Evolutionary conservation across 2,113 vertebrate genomes (phyloP).

Genomic region (Calonectris borealis): DNA sequence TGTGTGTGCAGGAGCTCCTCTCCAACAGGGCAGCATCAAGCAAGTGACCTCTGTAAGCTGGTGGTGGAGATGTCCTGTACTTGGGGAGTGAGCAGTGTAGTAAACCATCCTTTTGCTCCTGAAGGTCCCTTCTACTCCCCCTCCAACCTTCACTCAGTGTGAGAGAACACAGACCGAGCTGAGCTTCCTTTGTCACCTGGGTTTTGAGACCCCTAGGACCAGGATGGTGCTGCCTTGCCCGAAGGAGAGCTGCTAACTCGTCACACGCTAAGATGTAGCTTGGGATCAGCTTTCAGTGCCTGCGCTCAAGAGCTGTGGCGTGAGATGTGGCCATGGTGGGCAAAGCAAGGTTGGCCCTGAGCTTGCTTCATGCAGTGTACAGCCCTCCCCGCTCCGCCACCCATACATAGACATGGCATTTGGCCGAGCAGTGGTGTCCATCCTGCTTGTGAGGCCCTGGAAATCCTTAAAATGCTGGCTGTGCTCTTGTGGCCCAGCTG

Average conservation of each 20-base stretch:
- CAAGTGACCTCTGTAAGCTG: neutral
- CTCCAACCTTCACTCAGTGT: neutral
- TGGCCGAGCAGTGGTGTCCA: neutral
- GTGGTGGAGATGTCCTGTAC: neutral
- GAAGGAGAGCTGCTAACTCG: neutral
- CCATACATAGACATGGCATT: accelerated
- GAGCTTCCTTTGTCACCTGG: neutral
- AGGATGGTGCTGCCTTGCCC: neutral
- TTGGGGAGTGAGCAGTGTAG: neutral
- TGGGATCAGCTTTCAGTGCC: neutral
- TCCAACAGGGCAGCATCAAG: neutral
- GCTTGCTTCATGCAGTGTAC: accelerated
- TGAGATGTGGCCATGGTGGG: neutral
- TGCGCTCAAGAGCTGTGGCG: neutral
- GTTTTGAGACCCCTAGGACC: neutral
- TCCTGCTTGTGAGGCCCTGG: neutral
- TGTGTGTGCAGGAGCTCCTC: neutral
- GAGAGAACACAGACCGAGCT: neutral
- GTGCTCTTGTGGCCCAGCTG: neutral
- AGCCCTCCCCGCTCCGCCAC: accelerated
- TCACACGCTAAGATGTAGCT: neutral
- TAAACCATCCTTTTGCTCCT: neutral
- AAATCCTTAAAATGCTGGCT: neutral
- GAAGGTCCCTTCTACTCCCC: neutral
- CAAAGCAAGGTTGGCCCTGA: neutral